These are phyloP conservation scores for Chrysotoxum bicinctum DNA, from an alignment of 2,888 invertebrate species.

Conservation along the genomic window DNA sequence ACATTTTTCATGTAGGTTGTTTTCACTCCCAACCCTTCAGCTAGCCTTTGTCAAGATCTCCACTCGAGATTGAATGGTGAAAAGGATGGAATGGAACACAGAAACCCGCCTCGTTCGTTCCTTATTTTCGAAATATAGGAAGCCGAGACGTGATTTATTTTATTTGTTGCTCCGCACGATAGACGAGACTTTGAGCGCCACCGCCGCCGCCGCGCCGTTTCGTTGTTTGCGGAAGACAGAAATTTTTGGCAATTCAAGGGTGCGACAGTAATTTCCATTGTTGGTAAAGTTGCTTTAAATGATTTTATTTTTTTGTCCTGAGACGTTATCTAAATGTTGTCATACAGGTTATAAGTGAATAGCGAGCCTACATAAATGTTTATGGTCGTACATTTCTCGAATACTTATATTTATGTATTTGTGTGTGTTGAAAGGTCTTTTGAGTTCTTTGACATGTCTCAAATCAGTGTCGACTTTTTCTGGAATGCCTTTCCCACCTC, in stretches of 20 bases:
- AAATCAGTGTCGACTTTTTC: conserved; percentile 1
- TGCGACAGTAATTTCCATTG: conserved; percentile 63
- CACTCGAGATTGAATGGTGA: conserved; percentile 40
- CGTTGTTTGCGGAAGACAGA: conserved; percentile 41
- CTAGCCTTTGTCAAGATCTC: conserved; percentile 10
- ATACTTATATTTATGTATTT: not conserved
- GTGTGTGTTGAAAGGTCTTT: conserved; percentile 2
- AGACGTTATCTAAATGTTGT: conserved; percentile 22
- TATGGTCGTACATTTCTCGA: not conserved
- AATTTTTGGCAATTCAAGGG: conserved; percentile 33
- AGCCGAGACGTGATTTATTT: conserved; percentile 56
- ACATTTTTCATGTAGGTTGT: conserved; percentile 66
- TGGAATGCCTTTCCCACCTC: not conserved
- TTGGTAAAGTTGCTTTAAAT: conserved; percentile 33
- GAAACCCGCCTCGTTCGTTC: not conserved
- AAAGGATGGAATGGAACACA: conserved; percentile 27
- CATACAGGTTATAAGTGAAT: not conserved
- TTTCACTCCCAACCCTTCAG: not conserved
- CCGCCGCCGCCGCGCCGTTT: not conserved
- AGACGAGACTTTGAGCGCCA: too few species aligned
- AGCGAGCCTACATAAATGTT: conserved; percentile 10
- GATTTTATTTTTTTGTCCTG: conserved; percentile 30
- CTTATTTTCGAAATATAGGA: not conserved
- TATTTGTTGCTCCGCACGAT: conserved; percentile 63
- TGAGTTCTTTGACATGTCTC: conserved; percentile 12